phyloP scores from a whole-genome alignment of 2,797 vertebrate genomes.

The Pangasius sanitwongsei region DNA sequence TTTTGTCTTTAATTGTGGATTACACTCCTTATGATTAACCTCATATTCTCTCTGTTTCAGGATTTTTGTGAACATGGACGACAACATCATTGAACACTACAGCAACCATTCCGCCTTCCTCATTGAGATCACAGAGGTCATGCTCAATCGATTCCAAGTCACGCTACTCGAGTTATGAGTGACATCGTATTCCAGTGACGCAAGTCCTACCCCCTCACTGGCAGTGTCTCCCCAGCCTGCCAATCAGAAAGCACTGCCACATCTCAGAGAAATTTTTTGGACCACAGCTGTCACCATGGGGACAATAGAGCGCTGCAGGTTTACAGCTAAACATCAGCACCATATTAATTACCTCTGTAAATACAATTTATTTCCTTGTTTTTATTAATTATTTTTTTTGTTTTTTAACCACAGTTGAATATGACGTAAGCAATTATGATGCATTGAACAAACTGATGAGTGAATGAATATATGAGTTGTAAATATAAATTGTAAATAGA shows the following conservation, averaged over 20 bases:
- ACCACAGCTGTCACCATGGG: conserved; percentile 22
- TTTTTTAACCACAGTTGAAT: not conserved
- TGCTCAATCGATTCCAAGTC: conserved; percentile 83
- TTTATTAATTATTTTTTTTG: conserved; percentile 50
- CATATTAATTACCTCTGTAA: conserved; percentile 58
- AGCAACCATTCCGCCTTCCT: conserved; percentile 96
- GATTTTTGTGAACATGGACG: conserved; percentile 96
- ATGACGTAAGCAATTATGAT: conserved; percentile 65
- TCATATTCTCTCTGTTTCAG: conserved; percentile 63
- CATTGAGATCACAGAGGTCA: conserved; percentile 84
- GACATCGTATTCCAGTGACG: not conserved
- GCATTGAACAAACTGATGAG: conserved; percentile 15
- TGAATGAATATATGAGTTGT: conserved; percentile 54
- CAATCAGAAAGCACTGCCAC: conserved; percentile 43
- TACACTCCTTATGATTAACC: not conserved
- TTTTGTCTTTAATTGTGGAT: not conserved
- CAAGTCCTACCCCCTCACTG: not conserved
- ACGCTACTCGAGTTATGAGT: conserved; percentile 89
- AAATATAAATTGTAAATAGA: conserved; percentile 78
- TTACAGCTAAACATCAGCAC: conserved; percentile 28
- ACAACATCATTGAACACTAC: conserved; percentile 97
- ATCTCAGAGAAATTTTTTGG: conserved; percentile 23
- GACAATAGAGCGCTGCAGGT: conserved; percentile 36
- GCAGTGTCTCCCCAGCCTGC: conserved; percentile 28
- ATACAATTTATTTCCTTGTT: conserved; percentile 53